Percentiles rank a stretch among this genome's conserved stretches.
Evolutionary conservation across 2,113 vertebrate species (phyloP).

Genomic region (Hippopotamus amphibius): DNA sequence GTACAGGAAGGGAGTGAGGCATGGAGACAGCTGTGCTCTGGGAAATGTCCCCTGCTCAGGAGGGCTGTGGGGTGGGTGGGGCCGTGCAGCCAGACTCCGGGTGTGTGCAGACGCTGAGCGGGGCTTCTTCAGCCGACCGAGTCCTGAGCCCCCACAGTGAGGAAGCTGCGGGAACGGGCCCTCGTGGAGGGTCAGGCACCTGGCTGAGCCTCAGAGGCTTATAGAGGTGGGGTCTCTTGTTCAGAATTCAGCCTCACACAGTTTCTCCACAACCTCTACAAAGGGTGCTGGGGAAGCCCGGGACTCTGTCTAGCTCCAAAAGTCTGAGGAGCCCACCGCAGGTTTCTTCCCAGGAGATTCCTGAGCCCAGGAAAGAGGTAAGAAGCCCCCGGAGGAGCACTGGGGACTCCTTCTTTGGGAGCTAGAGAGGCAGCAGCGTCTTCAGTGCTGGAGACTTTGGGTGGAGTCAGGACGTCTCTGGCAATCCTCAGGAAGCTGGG

Average conservation of each 20-base stretch:
- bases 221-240: not conserved
- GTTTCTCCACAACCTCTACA: not conserved
- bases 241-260: not conserved
- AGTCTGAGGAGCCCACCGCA: not conserved
- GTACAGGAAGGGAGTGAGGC: not conserved
- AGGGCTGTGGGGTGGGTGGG: no score
- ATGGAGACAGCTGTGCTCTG: accelerated
- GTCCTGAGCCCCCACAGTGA: not conserved
- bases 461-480: not conserved
- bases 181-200: accelerated
- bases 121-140: not conserved
- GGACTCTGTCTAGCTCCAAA: not conserved
- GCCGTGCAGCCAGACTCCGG: no score
- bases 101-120: accelerated
- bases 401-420: not conserved
- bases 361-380: not conserved
- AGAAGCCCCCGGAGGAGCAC: accelerated
- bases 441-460: not conserved
- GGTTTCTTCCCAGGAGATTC: not conserved
- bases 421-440: not conserved
- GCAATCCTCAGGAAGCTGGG: not conserved
- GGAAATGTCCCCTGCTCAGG: not conserved
- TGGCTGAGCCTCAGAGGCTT: not conserved
- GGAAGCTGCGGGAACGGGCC: not conserved
- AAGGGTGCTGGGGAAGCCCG: not conserved